Evolutionary conservation across 1,140 invertebrate genomes (phyloP).

Genomic region (Drosophila hydei): DNA sequence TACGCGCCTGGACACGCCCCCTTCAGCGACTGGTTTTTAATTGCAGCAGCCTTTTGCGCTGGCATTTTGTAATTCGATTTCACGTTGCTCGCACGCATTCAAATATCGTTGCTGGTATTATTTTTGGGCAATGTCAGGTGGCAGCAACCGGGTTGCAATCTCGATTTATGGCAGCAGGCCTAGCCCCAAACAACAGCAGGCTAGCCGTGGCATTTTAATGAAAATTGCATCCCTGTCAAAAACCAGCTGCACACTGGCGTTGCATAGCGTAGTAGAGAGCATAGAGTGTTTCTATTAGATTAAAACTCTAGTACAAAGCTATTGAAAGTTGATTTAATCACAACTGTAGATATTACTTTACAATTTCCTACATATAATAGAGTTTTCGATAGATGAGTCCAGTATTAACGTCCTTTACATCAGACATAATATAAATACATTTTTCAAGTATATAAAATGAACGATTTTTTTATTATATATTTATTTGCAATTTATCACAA

Average conservation of each 20-base stretch:
- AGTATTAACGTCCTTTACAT: too few relatives aligned
- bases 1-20: constrained; percentile 43
- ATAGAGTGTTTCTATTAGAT: too few relatives aligned
- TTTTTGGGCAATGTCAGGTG: constrained; percentile 46
- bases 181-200: neutral
- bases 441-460: too few relatives aligned
- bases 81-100: constrained; percentile 28
- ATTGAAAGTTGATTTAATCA: too few relatives aligned
- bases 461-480: too few relatives aligned
- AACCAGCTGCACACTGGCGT: neutral
- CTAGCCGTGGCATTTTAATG: constrained; percentile 24
- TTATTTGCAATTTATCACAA: too few relatives aligned
- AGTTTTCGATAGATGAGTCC: too few relatives aligned
- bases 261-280: neutral
- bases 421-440: too few relatives aligned
- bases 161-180: constrained; percentile 33
- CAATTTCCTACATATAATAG: too few relatives aligned
- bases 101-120: constrained; percentile 33
- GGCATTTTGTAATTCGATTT: constrained; percentile 57
- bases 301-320: too few relatives aligned
- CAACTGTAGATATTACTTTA: too few relatives aligned
- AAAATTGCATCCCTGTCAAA: neutral
- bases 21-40: constrained; percentile 8
- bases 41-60: constrained; percentile 9
- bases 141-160: constrained; percentile 19